Evolutionary conservation across 2,113 vertebrate species (phyloP), one percentile per base, ranked within the genome.

Genomic region (Ranitomeya imitator): DNA sequence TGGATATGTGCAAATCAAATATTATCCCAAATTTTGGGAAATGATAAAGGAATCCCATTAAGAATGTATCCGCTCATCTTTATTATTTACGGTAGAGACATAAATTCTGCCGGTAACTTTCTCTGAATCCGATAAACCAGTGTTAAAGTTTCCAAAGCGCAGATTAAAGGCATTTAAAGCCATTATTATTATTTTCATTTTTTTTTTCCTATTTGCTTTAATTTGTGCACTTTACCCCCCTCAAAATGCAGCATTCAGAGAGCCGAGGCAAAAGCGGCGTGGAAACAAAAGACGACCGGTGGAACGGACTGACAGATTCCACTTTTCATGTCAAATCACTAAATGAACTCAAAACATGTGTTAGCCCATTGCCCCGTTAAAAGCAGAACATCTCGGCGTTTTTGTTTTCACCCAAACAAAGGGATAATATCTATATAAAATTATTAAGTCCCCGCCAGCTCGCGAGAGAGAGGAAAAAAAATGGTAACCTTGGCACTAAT

Each of bases 401-500:
- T 88, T 78, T 89, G 81, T 89, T 89, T 89, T 89, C 59, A 79
- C 61, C 82, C 87, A 89, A 89, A 89, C 87, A 89, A 89, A 89
- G 61, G 87, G 87, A 89, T 89, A 89, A 89, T 89, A 89, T 89
- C 87, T 67, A 65, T 85, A 89, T 85, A 84, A 85, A 89, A 76
- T 79, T 23, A 85, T 84, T 85, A 69, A 84, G 81, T 85, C 81
- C 87, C 87, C 82, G 18, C 79, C 21, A 83, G 79, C 67, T 71
- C 31, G n/a, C 37, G 11, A 76, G 67, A 8, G 67, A 52, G 8
- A 52, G 21, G 11, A n/a, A 11, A 67, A 88, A 79, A 89, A 89
- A 89, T 55, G 31, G 81, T 85, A 83, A 89, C 87, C 87, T 85
- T 89, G 87, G 82, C 87, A 79, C 81, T 89, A 89, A 85, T 89